A percentile compares a stretch with the other conserved stretches of the same genome.
These are phyloP conservation scores for Bombus haemorrhoidalis DNA, from an alignment of 1,140 invertebrate species.

Conservation along the genomic window DNA sequence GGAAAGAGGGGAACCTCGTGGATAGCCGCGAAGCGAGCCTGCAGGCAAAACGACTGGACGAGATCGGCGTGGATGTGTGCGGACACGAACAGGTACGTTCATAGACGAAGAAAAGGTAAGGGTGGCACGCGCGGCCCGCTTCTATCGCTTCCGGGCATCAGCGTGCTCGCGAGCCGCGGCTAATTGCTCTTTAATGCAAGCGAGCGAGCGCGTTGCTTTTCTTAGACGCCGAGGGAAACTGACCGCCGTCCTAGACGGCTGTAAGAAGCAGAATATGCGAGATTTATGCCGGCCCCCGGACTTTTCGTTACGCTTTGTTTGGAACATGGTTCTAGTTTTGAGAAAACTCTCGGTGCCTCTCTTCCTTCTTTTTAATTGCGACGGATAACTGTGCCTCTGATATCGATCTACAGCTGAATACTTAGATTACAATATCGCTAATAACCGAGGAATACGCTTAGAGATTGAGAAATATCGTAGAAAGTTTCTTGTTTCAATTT, in stretches of 20 bases:
- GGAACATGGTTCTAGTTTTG: constrained; percentile 9
- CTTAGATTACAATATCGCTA: neutral
- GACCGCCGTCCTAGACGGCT: constrained; percentile 8
- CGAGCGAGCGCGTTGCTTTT: constrained; percentile 75
- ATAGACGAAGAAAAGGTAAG: constrained; percentile 73
- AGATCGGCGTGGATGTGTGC: constrained; percentile 1
- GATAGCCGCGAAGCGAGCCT: constrained; percentile 43
- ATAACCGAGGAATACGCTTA: neutral
- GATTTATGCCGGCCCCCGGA: constrained; percentile 11
- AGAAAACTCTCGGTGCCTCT: neutral
- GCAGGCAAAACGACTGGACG: constrained; percentile 33
- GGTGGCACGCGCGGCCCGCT: constrained; percentile 79
- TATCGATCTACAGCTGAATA: neutral
- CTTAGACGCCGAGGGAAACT: constrained; percentile 60
- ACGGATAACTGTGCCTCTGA: constrained; percentile 24
- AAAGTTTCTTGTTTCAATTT: neutral
- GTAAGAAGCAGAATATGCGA: constrained; percentile 21
- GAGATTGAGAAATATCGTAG: neutral
- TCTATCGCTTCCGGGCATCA: constrained; percentile 82
- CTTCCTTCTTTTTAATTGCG: constrained; percentile 23
- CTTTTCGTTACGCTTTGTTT: constrained; percentile 32
- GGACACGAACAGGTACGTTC: constrained; percentile 35
- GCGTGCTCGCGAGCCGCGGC: constrained; percentile 80
- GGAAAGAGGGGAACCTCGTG: constrained; percentile 33
- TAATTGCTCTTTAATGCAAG: constrained; percentile 81